Percentiles rank a stretch among this genome's conserved stretches.
These are phyloP conservation scores for Apistogramma diplotaenia DNA, from an alignment of 2,113 vertebrate species.

Conservation along the genomic window DNA sequence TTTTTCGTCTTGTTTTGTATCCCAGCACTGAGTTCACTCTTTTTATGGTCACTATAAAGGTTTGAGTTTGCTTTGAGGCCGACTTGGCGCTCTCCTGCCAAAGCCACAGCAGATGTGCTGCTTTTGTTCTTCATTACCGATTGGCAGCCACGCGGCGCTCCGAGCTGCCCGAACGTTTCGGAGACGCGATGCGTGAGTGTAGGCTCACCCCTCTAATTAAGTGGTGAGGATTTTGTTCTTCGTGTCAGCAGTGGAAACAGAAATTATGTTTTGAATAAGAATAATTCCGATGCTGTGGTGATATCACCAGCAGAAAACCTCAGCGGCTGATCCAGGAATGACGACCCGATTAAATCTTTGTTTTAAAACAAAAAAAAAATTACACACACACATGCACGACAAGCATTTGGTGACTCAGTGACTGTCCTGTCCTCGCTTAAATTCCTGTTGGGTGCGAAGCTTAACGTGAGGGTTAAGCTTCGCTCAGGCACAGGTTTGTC, in stretches of 20 bases:
- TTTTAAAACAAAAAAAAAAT: not conserved
- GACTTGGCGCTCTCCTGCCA: conserved; percentile 74
- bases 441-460: conserved; percentile 24
- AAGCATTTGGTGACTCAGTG: conserved; percentile 5
- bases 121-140: conserved; percentile 92
- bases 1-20: conserved; percentile 73
- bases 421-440: not conserved
- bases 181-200: conserved; percentile 77
- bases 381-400: not conserved
- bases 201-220: conserved; percentile 77
- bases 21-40: conserved; percentile 79
- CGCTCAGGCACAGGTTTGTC: too few relatives aligned
- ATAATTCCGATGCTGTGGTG: conserved; percentile 18
- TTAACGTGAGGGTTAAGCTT: conserved; percentile 21
- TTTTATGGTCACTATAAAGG: conserved; percentile 90
- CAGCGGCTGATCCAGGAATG: conserved; percentile 2
- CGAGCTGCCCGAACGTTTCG: conserved; percentile 65
- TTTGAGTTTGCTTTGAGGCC: conserved; percentile 86
- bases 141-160: conserved; percentile 71
- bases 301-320: conserved; percentile 18
- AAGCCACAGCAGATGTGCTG: conserved; percentile 90
- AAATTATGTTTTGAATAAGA: conserved; percentile 20
- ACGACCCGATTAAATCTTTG: conserved; percentile 3
- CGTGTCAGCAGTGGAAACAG: conserved; percentile 25
- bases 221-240: conserved; percentile 41